These are phyloP conservation scores for Podargus strigoides DNA, from an alignment of 2,797 vertebrate genomes.

Conservation along the genomic window DNA sequence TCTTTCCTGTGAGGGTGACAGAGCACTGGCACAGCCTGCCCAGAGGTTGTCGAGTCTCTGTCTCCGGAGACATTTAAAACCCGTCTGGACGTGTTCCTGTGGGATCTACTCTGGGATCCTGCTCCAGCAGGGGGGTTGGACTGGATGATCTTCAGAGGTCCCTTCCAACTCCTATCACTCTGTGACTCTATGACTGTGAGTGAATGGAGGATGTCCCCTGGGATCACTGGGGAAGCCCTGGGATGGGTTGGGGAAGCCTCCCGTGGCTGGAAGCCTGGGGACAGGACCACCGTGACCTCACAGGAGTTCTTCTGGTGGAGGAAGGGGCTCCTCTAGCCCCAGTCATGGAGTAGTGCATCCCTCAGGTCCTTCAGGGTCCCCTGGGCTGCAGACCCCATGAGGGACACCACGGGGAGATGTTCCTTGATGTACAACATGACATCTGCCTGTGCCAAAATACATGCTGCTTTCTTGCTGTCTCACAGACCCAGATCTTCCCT, in stretches of 20 bases:
- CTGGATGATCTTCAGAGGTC: too few relatives aligned
- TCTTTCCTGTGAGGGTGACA: too few relatives aligned
- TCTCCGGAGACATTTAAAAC: too few relatives aligned
- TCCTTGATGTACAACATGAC: accelerated
- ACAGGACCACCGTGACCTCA: neutral
- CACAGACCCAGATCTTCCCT: neutral
- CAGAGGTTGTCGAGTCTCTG: too few relatives aligned
- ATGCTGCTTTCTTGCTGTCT: neutral
- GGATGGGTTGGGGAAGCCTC: neutral
- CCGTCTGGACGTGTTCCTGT: too few relatives aligned
- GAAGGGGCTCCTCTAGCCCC: neutral
- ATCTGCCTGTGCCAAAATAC: neutral
- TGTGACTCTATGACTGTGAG: too few relatives aligned
- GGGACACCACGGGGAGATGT: neutral
- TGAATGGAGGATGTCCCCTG: neutral
- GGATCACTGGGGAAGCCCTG: neutral
- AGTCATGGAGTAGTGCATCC: neutral
- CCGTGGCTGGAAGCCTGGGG: neutral
- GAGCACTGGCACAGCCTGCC: too few relatives aligned
- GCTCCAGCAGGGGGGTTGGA: too few relatives aligned
- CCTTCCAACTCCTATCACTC: too few relatives aligned
- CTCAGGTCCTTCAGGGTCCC: neutral
- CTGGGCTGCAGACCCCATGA: neutral
- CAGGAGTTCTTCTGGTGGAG: neutral
- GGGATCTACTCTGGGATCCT: too few relatives aligned